Evolutionary conservation across 2,888 invertebrate genomes (phyloP).

Genomic region (Reticulitermes lucifugus): DNA sequence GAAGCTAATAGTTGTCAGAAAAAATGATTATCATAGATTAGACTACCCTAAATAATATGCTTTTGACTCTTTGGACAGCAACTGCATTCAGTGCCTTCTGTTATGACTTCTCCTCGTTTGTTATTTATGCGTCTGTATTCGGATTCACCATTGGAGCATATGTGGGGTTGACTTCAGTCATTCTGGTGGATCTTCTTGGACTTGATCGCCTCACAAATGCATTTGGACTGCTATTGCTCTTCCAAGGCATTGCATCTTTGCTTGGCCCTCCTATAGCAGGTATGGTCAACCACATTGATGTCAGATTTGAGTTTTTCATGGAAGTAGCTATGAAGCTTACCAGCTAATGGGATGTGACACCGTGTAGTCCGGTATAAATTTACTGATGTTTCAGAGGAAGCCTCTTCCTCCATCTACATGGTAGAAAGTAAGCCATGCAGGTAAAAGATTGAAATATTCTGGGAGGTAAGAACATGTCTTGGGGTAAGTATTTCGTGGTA

Average conservation of each 20-base stretch:
- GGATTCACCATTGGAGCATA: constrained; percentile 96
- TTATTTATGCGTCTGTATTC: constrained; percentile 82
- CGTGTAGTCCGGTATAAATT: too few relatives aligned
- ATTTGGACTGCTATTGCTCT: constrained; percentile 90
- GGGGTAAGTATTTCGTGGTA: too few relatives aligned
- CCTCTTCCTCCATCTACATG: too few relatives aligned
- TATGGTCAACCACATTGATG: constrained; percentile 62
- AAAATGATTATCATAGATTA: too few relatives aligned
- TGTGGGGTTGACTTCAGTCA: constrained; percentile 96
- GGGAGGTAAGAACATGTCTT: too few relatives aligned
- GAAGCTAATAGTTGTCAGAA: too few relatives aligned
- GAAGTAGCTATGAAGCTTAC: neutral
- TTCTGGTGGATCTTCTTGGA: constrained; percentile 94
- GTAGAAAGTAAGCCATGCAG: too few relatives aligned
- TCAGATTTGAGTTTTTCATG: too few relatives aligned
- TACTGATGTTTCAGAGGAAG: too few relatives aligned
- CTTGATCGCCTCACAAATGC: constrained; percentile 94
- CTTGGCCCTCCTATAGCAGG: constrained; percentile 95
- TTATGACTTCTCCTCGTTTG: constrained; percentile 77
- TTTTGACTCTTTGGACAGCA: constrained; percentile 65
- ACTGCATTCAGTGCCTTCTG: constrained; percentile 85
- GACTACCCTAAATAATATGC: too few relatives aligned
- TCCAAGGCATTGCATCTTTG: constrained; percentile 94
- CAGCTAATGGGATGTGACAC: too few relatives aligned
- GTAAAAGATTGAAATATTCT: too few relatives aligned